phyloP scores from a whole-genome alignment of 2,113 vertebrate species.

The Jaculus jaculus region DNA sequence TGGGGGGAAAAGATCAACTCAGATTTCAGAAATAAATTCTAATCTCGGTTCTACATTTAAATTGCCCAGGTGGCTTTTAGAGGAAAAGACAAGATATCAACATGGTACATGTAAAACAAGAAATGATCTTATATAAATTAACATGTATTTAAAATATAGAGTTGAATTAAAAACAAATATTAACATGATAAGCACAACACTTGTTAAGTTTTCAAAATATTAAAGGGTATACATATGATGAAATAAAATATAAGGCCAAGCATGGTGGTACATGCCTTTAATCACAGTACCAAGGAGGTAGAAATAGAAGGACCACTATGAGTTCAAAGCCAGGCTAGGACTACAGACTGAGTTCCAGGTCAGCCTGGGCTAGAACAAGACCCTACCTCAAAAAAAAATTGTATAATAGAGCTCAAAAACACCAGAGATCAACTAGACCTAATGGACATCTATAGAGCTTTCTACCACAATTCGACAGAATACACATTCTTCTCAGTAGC shows the following conservation, averaged over 20 bases:
- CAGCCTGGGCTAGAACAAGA: too few relatives aligned
- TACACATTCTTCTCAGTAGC: too few relatives aligned
- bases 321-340: too few relatives aligned
- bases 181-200: constrained; percentile 4
- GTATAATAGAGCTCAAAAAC: too few relatives aligned
- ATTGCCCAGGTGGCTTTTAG: not conserved
- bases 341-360: too few relatives aligned
- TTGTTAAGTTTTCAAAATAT: not conserved
- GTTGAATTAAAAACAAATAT: constrained; percentile 33
- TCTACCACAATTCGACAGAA: not conserved
- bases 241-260: constrained; percentile 2
- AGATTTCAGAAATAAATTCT: constrained; percentile 42
- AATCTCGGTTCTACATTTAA: not conserved
- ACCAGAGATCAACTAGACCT: not conserved
- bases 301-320: too few relatives aligned
- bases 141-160: constrained; percentile 17
- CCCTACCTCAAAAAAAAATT: too few relatives aligned
- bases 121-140: not conserved
- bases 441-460: not conserved
- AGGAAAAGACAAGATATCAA: not conserved
- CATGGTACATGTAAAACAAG: constrained; percentile 2
- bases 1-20: not conserved
- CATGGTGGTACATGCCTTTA: too few relatives aligned
- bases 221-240: not conserved
- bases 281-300: too few relatives aligned